phyloP scores from a whole-genome alignment of 2,113 vertebrate genomes.

The pig (Sus scrofa) region T2T-Sscrofa CM000812.6:228359501-228360000 shows the following conservation, averaged over 20 bases:
- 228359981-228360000: neutral
- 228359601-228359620: conserved; percentile 19
- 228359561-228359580: neutral
- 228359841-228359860: neutral
- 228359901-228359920: conserved; percentile 41
- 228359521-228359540: too few relatives aligned
- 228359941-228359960: conserved; percentile 43
- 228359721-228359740: conserved; percentile 35
- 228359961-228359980: conserved; percentile 51
- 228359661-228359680: conserved; percentile 5
- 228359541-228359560: too few relatives aligned
- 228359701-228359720: conserved; percentile 39
- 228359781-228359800: neutral
- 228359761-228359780: neutral
- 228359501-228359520: too few relatives aligned
- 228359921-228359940: conserved; percentile 62
- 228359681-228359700: neutral
- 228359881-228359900: conserved; percentile 34
- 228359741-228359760: conserved; percentile 40
- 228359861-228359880: conserved; percentile 19
- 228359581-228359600: conserved; percentile 37
- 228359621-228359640: conserved; percentile 53
- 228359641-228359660: conserved; percentile 57
- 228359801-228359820: neutral
- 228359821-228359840: conserved; percentile 36